Evolutionary conservation across 2,797 vertebrate genomes (phyloP).

Genomic region (Somateria mollissima): DNA sequence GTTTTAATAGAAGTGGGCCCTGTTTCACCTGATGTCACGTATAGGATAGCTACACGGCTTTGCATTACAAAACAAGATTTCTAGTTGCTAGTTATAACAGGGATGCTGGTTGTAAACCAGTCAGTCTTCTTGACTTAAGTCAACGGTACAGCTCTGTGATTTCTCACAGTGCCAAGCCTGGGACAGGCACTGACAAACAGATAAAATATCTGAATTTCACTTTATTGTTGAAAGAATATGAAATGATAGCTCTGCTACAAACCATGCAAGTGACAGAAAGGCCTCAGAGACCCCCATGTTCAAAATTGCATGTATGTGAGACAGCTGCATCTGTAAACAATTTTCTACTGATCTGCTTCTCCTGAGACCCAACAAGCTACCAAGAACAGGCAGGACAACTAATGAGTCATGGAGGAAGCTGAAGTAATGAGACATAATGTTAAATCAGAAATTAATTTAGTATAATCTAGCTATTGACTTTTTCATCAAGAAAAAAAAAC

Average conservation of each 20-base stretch:
- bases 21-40: background rate
- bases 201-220: background rate
- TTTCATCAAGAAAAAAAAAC: background rate
- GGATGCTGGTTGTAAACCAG: background rate
- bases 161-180: background rate
- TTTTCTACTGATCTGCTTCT: background rate
- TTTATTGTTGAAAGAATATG: background rate
- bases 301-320: background rate
- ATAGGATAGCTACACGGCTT: background rate
- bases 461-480: background rate
- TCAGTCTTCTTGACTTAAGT: background rate
- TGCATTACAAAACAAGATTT: background rate
- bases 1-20: background rate
- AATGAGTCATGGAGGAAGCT: background rate
- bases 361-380: fast-evolving
- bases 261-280: background rate
- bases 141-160: background rate
- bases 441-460: background rate
- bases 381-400: background rate
- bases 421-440: background rate
- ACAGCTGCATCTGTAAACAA: background rate
- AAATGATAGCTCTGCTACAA: background rate
- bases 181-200: background rate
- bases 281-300: background rate
- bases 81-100: background rate